Evolutionary conservation across 2,113 vertebrate species (phyloP).

Genomic region (Hippopotamus amphibius): DNA sequence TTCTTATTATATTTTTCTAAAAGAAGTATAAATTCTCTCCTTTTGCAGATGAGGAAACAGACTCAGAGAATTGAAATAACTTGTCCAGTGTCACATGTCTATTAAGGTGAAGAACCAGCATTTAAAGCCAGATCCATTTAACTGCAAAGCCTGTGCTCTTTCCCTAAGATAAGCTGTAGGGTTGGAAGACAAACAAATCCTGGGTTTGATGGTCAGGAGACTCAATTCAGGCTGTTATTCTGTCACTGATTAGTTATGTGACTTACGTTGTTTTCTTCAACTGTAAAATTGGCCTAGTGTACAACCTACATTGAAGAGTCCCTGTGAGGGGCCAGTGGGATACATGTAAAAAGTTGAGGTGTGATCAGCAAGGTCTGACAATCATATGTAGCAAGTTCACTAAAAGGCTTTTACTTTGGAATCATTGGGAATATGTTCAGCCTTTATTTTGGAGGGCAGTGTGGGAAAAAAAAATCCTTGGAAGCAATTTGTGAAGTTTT

Average conservation of each 20-base stretch:
- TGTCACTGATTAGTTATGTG: background rate
- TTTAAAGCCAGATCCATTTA: background rate
- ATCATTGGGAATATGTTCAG: background rate
- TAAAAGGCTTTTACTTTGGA: background rate
- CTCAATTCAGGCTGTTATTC: background rate
- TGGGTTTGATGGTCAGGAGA: background rate
- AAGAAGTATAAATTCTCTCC: background rate
- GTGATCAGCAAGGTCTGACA: background rate
- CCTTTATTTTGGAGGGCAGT: background rate
- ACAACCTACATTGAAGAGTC: background rate
- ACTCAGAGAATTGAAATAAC: conserved; percentile 44
- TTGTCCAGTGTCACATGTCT: background rate
- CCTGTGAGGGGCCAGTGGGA: background rate
- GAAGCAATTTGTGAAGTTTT: background rate
- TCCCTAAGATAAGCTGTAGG: background rate
- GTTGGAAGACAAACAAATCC: background rate
- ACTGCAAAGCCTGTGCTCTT: background rate
- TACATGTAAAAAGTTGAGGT: background rate
- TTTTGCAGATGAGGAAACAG: conserved; percentile 31
- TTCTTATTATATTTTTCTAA: background rate
- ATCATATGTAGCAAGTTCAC: background rate
- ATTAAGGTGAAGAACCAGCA: background rate
- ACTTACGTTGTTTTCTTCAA: conserved; percentile 4
- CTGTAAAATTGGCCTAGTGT: background rate
- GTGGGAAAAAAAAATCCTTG: background rate